These are phyloP conservation scores for Acanthurus leucopareius DNA, from an alignment of 2,797 vertebrate genomes.

Conservation along the genomic window DNA sequence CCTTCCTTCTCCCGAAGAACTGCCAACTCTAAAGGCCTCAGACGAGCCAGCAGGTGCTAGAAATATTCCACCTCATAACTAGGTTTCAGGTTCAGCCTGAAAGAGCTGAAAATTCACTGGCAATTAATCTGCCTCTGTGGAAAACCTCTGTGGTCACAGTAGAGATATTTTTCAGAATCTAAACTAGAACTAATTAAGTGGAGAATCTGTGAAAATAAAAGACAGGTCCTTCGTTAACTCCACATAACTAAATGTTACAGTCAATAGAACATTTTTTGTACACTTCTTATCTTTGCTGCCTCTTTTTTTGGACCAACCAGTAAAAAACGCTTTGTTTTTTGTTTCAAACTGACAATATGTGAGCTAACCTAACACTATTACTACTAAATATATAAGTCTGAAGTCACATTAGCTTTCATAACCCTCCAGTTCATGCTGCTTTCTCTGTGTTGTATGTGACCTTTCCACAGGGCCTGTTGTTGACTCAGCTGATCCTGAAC, in stretches of 20 bases:
- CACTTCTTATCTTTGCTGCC: background rate
- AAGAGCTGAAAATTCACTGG: background rate
- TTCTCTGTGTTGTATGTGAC: slow-evolving; percentile 9
- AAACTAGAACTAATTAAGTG: background rate
- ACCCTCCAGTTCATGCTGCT: background rate
- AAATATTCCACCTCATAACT: background rate
- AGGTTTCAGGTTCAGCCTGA: background rate
- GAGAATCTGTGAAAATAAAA: background rate
- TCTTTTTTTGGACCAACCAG: too few species aligned
- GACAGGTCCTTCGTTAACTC: background rate
- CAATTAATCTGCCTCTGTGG: background rate
- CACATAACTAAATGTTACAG: too few species aligned
- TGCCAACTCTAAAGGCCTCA: slow-evolving; percentile 18
- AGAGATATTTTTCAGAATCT: background rate
- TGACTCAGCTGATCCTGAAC: slow-evolving; percentile 37
- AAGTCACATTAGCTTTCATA: background rate
- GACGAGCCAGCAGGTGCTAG: slow-evolving; percentile 57
- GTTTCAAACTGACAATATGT: background rate
- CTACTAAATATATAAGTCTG: background rate
- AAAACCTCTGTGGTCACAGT: background rate
- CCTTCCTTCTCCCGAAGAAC: slow-evolving; percentile 31
- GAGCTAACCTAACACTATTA: background rate
- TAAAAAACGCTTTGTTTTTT: too few species aligned
- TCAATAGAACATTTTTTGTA: background rate
- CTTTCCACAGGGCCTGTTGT: slow-evolving; percentile 39